phyloP scores from a whole-genome alignment of 1,140 invertebrate species.

The Rhizoglyphus robini region DNA sequence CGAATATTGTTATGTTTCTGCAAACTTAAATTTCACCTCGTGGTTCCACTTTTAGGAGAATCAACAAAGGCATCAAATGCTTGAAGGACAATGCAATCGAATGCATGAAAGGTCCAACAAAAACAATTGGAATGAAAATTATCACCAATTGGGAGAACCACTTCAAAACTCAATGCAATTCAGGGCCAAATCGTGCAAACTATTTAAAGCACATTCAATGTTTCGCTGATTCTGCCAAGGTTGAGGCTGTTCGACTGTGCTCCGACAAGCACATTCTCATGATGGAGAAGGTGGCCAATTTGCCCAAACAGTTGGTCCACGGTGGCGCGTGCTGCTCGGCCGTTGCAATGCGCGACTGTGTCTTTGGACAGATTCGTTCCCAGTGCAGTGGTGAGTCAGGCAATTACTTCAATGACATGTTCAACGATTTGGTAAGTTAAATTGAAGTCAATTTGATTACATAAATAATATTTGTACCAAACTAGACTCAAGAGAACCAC shows the following conservation, averaged over 20 bases:
- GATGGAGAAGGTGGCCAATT: too few species aligned
- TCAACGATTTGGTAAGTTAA: slow-evolving; percentile 2
- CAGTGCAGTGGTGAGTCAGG: too few species aligned
- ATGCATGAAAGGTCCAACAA: neutral
- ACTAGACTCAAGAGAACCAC: too few species aligned
- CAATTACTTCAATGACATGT: slow-evolving; percentile 11
- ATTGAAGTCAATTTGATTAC: too few species aligned
- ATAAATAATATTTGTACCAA: too few species aligned
- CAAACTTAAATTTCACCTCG: too few species aligned
- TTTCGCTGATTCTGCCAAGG: too few species aligned
- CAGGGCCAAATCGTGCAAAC: neutral
- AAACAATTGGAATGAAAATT: neutral
- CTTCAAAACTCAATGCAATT: neutral
- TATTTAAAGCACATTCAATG: neutral
- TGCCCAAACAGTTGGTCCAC: neutral
- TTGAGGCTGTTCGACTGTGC: too few species aligned
- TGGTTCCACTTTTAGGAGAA: too few species aligned
- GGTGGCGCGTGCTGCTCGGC: neutral
- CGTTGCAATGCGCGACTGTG: neutral
- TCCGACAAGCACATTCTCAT: too few species aligned
- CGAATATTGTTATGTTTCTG: too few species aligned
- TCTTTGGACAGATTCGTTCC: neutral
- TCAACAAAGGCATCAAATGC: too few species aligned
- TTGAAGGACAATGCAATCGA: slow-evolving; percentile 1
- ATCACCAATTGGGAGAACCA: neutral